Conservation (phyloP, 2,797 vertebrate genomes). For the Scyliorhinus canicula region DNA sequence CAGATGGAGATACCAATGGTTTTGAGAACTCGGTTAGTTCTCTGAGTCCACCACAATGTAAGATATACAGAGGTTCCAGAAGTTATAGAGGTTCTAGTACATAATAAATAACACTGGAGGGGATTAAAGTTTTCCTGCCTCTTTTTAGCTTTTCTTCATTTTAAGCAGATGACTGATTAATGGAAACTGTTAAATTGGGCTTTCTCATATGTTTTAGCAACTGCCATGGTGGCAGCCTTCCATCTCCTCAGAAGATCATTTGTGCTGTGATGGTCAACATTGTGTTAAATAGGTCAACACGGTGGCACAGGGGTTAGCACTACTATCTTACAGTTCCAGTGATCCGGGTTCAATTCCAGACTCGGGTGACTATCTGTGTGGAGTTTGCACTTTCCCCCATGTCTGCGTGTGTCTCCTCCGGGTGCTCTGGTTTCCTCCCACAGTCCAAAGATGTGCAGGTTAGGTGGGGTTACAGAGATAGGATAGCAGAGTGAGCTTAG, state of each 20-base stretch:
- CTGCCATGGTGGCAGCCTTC: neutral
- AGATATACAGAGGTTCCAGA: neutral
- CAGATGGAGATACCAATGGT: neutral
- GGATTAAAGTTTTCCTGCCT: neutral
- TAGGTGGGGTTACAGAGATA: too few relatives aligned
- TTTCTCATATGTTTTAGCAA: neutral
- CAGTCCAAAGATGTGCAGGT: too few relatives aligned
- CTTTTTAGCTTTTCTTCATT: neutral
- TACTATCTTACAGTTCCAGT: too few relatives aligned
- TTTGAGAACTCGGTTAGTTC: neutral
- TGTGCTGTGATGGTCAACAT: neutral
- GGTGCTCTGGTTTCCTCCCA: too few relatives aligned
- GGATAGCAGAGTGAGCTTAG: too few relatives aligned
- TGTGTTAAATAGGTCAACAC: neutral
- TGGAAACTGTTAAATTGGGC: neutral
- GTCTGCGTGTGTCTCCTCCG: too few relatives aligned
- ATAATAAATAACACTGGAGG: neutral
- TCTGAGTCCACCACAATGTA: neutral
- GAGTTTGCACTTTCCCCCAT: too few relatives aligned
- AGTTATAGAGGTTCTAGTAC: neutral
- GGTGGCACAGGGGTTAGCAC: too few relatives aligned
- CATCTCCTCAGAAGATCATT: neutral
- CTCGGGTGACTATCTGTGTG: too few relatives aligned
- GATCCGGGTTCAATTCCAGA: too few relatives aligned
- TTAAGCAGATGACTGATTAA: neutral